Conservation (phyloP, 1,140 invertebrate genomes). For the Adoxophyes honmai region DNA sequence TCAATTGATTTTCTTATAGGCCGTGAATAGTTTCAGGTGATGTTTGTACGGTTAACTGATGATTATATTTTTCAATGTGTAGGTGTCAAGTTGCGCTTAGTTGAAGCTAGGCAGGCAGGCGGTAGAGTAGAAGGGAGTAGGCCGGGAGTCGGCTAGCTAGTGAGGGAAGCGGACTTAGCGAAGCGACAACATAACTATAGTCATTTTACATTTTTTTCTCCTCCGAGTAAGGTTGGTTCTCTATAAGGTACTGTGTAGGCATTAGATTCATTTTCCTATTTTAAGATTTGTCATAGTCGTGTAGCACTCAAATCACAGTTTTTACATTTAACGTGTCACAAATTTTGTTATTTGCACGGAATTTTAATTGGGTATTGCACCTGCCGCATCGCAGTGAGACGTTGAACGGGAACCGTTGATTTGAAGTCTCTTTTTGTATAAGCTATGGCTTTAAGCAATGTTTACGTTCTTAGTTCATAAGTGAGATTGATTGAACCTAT, state of each 20-base stretch:
- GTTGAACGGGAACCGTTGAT: not conserved
- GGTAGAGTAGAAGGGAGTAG: constrained; percentile 58
- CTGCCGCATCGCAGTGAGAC: not conserved
- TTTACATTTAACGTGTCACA: constrained; percentile 45
- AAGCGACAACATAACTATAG: constrained; percentile 41
- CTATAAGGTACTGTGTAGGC: constrained; percentile 53
- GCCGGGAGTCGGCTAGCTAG: constrained; percentile 53
- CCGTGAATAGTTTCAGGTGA: constrained; percentile 13
- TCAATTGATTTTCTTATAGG: constrained; percentile 2
- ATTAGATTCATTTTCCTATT: constrained; percentile 40
- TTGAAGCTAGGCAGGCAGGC: constrained; percentile 70
- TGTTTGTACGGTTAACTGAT: constrained; percentile 25
- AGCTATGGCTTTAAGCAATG: constrained; percentile 46
- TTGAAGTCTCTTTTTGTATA: constrained; percentile 35
- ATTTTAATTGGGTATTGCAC: constrained; percentile 22
- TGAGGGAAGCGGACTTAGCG: constrained; percentile 58
- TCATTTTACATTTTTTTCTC: constrained; percentile 30
- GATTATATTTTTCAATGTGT: constrained; percentile 60
- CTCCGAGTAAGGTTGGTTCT: constrained; percentile 50
- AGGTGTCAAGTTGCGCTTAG: constrained; percentile 68
- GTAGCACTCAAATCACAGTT: constrained; percentile 54
- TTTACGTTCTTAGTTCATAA: constrained; percentile 39
- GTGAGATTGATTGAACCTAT: constrained; percentile 25
- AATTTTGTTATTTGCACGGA: constrained; percentile 26
- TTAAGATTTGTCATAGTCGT: constrained; percentile 28